phyloP scores from a whole-genome alignment of 2,888 invertebrate genomes.

The Dioctria rufipes region DNA sequence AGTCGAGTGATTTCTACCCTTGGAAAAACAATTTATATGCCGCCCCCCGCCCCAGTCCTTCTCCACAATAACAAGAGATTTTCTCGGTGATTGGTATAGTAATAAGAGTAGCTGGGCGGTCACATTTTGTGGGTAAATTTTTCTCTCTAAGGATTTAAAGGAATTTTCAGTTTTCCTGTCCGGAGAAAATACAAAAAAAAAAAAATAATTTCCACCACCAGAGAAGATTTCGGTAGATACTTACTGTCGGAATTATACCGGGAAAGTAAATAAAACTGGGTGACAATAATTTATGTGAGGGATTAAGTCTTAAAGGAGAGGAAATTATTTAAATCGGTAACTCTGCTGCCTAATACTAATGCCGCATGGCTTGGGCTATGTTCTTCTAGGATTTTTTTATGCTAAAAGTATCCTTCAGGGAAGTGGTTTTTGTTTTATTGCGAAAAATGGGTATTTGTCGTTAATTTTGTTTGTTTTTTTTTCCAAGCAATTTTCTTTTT shows the following conservation, averaged over 20 bases:
- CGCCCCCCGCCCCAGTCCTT: neutral
- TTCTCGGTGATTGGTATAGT: conserved; percentile 22
- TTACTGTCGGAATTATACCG: neutral
- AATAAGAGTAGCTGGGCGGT: conserved; percentile 22
- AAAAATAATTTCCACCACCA: conserved; percentile 3
- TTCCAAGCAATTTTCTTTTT: too few species aligned
- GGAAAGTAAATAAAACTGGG: conserved; percentile 26
- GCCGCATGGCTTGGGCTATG: too few species aligned
- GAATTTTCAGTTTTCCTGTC: conserved; percentile 8
- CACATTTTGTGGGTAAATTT: neutral
- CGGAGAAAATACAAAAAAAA: neutral
- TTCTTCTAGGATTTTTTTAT: too few species aligned
- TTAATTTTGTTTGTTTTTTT: too few species aligned
- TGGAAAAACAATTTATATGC: neutral
- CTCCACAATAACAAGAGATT: conserved; percentile 5
- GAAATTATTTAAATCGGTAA: conserved; percentile 27
- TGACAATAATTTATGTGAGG: conserved; percentile 38
- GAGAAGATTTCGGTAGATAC: neutral
- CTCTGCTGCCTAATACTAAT: neutral
- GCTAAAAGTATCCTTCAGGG: too few species aligned
- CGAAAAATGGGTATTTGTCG: too few species aligned
- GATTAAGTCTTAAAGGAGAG: conserved; percentile 31
- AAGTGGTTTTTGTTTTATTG: too few species aligned
- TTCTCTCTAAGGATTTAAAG: conserved; percentile 4
- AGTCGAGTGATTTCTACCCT: conserved; percentile 6